Evolutionary conservation across 23 tunicate genomes (phyloP), one percentile per base, ranked within the genome.

Genomic region (Styela plicata): DNA sequence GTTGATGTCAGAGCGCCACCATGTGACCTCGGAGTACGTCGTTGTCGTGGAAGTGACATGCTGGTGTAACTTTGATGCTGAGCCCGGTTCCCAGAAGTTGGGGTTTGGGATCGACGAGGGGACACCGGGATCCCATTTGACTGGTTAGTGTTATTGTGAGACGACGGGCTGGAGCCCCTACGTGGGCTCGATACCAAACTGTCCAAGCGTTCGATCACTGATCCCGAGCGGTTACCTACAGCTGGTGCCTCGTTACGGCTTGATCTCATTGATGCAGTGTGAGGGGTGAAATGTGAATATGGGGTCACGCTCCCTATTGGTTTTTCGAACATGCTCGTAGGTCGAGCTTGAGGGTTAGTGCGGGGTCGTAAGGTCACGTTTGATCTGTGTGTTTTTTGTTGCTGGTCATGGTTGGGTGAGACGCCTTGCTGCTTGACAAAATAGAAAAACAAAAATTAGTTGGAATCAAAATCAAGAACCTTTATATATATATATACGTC

Each of bases 171-270:
- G 0, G 81, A 76, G 16, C 63, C 21, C 16, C 71, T 68, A 25
- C 85, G 78, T 24, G 97, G 95, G 77, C 85, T 84, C 17, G 78
- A 84, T 30, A 90, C 85, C 31, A 90, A 63, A 57, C 90, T 91
- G 66, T 86, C 87, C 35, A 91, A 74, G 24, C 97, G 63, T 37
- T 91, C 91, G 16, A 73, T 87, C 70, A 74, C 78, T 20, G 73
- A n/a, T 19, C 79, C 66, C 27, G 81, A 44, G 21, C 66, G 81
- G 10, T 27, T 36, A 20, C 18, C 78, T 21, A 21, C 31, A 5
- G 7, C 31, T n/a, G 81, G 81, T 18, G 53, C 0, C 27, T 76
- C 66, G n/a, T n/a, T n/a, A 16, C 31, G 71, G 24, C 31, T 67
- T 1, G 31, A 67, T n/a, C 81, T 53, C 66, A 76, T 52, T 1